Percentiles rank a stretch among this genome's conserved stretches.
Conservation (phyloP, 1,140 invertebrate genomes). For the Bombus polaris region DNA sequence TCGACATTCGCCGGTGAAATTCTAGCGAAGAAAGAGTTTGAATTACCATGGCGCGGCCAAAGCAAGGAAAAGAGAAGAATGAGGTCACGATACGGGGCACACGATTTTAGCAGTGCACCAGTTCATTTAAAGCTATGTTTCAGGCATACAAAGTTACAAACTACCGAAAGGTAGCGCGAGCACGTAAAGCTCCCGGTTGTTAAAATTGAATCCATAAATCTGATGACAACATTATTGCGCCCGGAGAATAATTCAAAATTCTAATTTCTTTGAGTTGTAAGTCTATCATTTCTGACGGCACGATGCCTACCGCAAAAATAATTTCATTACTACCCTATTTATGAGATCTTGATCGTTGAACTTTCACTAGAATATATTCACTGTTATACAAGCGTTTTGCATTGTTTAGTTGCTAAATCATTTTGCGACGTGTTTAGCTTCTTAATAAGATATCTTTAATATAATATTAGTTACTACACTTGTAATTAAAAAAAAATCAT, state of each 20-base stretch:
- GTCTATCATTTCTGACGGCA: background rate
- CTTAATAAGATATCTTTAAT: no score
- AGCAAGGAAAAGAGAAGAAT: conserved; percentile 6
- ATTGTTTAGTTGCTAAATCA: background rate
- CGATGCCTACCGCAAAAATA: background rate
- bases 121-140: conserved; percentile 10
- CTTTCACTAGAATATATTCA: background rate
- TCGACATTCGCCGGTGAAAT: background rate
- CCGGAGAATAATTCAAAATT: conserved; percentile 29
- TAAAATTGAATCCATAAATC: conserved; percentile 45
- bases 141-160: conserved; percentile 20
- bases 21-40: background rate
- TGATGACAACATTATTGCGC: background rate
- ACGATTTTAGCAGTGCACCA: conserved; percentile 9
- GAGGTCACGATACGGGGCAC: conserved; percentile 4
- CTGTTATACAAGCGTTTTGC: no score
- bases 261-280: conserved; percentile 29
- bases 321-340: background rate
- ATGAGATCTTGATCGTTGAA: background rate
- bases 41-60: background rate
- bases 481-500: no score
- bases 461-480: no score
- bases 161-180: background rate
- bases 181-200: conserved; percentile 21
- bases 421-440: background rate